These are phyloP conservation scores for Ips typographus DNA, from an alignment of 1,140 invertebrate genomes.

Conservation along the genomic window DNA sequence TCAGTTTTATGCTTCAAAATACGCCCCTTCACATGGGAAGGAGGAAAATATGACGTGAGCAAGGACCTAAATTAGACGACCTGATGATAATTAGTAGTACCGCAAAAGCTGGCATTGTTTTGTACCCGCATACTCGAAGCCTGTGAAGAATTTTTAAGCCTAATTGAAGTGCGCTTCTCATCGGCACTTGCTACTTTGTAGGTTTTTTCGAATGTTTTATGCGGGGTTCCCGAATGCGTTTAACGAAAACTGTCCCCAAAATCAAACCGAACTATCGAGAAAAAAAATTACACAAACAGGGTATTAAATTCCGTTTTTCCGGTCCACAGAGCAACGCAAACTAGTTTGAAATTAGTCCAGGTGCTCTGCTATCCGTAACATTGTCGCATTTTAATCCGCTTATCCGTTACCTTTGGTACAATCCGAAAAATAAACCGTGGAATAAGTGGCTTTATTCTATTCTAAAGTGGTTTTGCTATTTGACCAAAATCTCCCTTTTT, in stretches of 20 bases:
- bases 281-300: neutral
- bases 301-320: slow-evolving; percentile 16
- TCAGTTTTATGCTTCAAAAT: no score
- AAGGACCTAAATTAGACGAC: slow-evolving; percentile 20
- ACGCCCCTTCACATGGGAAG: slow-evolving; percentile 10
- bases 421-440: slow-evolving; percentile 29
- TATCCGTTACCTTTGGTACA: slow-evolving; percentile 24
- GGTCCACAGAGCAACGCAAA: slow-evolving; percentile 18
- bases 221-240: slow-evolving; percentile 1
- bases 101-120: slow-evolving; percentile 22
- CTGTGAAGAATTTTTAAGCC: slow-evolving; percentile 23
- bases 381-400: slow-evolving; percentile 35
- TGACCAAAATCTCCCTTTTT: slow-evolving; percentile 6
- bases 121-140: slow-evolving; percentile 22
- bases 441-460: slow-evolving; percentile 25
- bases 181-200: slow-evolving; percentile 5
- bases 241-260: no score
- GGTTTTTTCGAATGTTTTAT: slow-evolving; percentile 4
- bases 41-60: neutral
- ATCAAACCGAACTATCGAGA: no score
- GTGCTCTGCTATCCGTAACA: slow-evolving; percentile 31
- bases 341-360: slow-evolving; percentile 35
- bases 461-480: slow-evolving; percentile 33
- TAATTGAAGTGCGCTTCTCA: slow-evolving; percentile 16
- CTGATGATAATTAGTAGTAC: slow-evolving; percentile 16